Evolutionary conservation across 2,113 vertebrate species (phyloP).

Genomic region (Rhombomys opimus): DNA sequence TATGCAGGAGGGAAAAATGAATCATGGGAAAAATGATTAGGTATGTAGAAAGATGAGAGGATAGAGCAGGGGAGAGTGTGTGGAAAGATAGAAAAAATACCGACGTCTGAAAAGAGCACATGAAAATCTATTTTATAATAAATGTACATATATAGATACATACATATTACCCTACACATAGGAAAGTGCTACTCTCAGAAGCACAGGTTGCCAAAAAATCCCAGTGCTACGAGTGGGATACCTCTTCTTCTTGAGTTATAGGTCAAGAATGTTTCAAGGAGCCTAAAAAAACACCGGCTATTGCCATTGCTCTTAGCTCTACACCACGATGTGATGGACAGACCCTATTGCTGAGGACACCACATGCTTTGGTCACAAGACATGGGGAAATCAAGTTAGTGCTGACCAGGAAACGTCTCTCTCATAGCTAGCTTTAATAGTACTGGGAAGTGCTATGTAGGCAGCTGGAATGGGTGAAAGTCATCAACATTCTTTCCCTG

Average conservation of each 20-base stretch:
- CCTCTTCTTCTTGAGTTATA: not conserved
- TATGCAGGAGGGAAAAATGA: not conserved
- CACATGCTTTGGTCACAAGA: too few relatives aligned
- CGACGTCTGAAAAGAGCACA: not conserved
- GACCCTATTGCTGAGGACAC: not conserved
- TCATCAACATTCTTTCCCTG: not conserved
- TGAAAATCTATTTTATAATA: not conserved
- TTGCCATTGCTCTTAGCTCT: not conserved
- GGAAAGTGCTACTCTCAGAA: not conserved
- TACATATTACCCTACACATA: too few relatives aligned
- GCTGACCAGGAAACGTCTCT: not conserved
- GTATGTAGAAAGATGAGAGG: too few relatives aligned
- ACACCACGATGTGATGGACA: not conserved
- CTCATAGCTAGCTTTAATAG: not conserved
- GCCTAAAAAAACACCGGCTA: not conserved
- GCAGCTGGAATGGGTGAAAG: fast-evolving
- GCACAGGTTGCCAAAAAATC: not conserved
- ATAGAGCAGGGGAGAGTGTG: not conserved
- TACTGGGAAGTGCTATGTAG: not conserved
- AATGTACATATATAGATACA: not conserved
- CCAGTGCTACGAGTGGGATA: not conserved
- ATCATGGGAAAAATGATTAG: too few relatives aligned
- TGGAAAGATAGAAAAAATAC: not conserved
- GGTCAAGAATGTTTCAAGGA: not conserved
- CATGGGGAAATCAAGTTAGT: not conserved